Conservation (phyloP, 2,888 invertebrate genomes). For the Caenorhabditis doughertyi region DNA sequence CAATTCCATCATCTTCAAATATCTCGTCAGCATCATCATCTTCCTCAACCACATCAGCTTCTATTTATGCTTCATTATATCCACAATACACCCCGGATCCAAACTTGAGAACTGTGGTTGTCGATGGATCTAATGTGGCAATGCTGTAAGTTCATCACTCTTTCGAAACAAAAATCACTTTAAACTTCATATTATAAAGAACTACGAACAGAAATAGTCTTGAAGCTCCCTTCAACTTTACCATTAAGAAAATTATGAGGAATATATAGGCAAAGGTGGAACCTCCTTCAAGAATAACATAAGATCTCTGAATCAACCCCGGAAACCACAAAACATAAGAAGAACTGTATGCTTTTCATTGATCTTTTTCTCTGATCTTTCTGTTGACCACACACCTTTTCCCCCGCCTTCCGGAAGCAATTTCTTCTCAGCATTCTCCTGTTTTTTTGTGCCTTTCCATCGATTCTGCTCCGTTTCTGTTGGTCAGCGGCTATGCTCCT, state of each 20-base stretch:
- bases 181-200: background rate
- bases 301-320: background rate
- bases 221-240: too few relatives aligned
- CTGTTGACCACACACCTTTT: conserved; percentile 20
- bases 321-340: background rate
- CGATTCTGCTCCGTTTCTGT: conserved; percentile 14
- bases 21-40: background rate
- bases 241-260: too few relatives aligned
- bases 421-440: background rate
- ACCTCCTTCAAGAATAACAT: too few relatives aligned
- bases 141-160: conserved; percentile 87
- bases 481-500: background rate
- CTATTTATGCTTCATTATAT: conserved; percentile 1
- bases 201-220: background rate
- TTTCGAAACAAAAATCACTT: background rate
- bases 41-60: background rate
- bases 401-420: conserved; percentile 12
- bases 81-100: conserved; percentile 25
- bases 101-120: conserved; percentile 88
- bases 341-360: background rate
- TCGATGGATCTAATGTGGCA: conserved; percentile 96
- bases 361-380: conserved; percentile 17
- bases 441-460: background rate
- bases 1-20: conserved; percentile 20
- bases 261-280: too few relatives aligned